Conservation (phyloP, 2,888 invertebrate genomes). For the Drosophila trichaetosa region DNA sequence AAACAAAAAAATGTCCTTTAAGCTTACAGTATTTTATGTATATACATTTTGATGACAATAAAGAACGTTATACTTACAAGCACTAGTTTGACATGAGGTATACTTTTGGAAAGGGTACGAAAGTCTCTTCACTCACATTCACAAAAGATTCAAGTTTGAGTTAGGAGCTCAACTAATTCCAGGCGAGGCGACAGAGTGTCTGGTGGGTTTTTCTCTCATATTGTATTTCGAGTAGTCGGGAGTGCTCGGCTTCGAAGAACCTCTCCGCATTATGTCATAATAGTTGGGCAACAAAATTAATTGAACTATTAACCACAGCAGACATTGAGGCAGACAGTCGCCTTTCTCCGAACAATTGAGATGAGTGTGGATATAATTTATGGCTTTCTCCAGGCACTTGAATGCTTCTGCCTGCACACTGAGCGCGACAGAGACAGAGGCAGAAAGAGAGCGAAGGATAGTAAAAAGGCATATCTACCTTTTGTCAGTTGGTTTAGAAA, state of each 20-base stretch:
- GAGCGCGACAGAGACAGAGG: neutral
- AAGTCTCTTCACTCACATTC: neutral
- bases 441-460: slow-evolving; percentile 3
- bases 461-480: slow-evolving; percentile 30
- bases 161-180: neutral
- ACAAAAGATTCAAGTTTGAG: neutral
- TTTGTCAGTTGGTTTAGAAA: slow-evolving; percentile 84
- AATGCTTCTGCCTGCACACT: slow-evolving; percentile 21
- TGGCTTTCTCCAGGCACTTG: slow-evolving; percentile 65
- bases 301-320: slow-evolving; percentile 75
- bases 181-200: slow-evolving; percentile 64
- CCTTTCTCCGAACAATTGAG: slow-evolving; percentile 72
- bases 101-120: neutral
- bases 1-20: neutral
- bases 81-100: neutral
- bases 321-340: slow-evolving; percentile 50
- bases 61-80: slow-evolving; percentile 27
- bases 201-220: slow-evolving; percentile 50
- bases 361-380: slow-evolving; percentile 57
- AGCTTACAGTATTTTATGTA: slow-evolving; percentile 43
- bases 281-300: slow-evolving; percentile 71
- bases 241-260: slow-evolving; percentile 69
- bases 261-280: slow-evolving; percentile 70
- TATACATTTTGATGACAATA: neutral
- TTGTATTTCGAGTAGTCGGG: slow-evolving; percentile 48